A percentile compares a stretch with the other conserved stretches of the same genome.
These are phyloP conservation scores for Acanthiza pusilla DNA, from an alignment of 2,797 vertebrate species.

Conservation along the genomic window DNA sequence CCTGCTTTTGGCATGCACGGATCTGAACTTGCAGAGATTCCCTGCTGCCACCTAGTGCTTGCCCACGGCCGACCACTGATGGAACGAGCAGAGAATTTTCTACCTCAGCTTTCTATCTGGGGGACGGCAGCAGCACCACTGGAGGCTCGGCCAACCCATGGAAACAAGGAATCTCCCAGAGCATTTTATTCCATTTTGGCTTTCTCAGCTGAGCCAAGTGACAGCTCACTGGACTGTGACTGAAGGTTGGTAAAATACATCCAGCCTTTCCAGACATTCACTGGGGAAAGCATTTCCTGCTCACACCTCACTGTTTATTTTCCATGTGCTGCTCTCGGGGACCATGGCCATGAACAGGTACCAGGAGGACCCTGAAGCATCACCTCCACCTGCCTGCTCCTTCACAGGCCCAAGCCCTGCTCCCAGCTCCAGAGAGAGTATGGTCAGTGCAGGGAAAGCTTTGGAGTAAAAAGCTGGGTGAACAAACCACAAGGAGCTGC, in stretches of 20 bases:
- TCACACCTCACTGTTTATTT: background rate
- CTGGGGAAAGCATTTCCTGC: background rate
- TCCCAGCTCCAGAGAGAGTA: background rate
- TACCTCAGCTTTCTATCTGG: fast-evolving
- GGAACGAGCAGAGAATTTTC: background rate
- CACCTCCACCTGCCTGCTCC: background rate
- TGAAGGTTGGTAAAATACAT: background rate
- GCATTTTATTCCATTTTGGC: background rate
- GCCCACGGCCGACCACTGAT: fast-evolving
- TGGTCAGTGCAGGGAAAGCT: background rate
- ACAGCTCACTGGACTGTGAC: background rate
- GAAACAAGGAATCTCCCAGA: background rate
- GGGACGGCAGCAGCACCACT: background rate
- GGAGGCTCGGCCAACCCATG: background rate
- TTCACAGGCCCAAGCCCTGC: background rate
- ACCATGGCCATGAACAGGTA: background rate
- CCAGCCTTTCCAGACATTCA: background rate
- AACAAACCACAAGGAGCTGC: background rate
- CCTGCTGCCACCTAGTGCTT: constrained; percentile 60
- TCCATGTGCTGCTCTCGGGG: too few species aligned
- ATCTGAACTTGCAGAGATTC: background rate
- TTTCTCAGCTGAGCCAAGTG: background rate
- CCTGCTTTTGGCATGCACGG: fast-evolving
- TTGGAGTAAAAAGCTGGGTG: background rate
- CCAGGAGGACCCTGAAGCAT: background rate